Evolutionary conservation across 2,888 invertebrate species (phyloP), one percentile per base, ranked within the genome.

Genomic region (Melolontha melolontha): DNA sequence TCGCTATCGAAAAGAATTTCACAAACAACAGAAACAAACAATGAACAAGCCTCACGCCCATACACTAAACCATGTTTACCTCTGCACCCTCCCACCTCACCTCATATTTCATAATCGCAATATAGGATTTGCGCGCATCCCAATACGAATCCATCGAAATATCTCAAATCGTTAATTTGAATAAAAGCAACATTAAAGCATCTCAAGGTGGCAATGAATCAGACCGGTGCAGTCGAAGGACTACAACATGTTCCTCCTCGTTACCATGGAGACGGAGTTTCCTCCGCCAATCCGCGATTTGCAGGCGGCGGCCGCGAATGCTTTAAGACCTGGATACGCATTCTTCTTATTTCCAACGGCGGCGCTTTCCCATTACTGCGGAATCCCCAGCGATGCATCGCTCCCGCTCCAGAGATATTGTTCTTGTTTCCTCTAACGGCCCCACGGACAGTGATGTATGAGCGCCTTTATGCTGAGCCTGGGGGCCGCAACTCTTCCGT

Each of bases 181-280:
- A 83, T 82, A 82, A 83, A 82, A 80, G 81, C 81, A 82, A 83
- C 82, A 82, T 83, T 83, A 83, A 81, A 82, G 81, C 81, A 82
- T 83, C 83, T 83, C 83, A 82, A 83, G 83, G 83, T 82, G 83
- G 81, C 80, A 77, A 82, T 83, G 82, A 83, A 83, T 83, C 83
- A 83, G 77, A 76, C 75, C 75, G 76, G 77, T 75, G 79, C 79
- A 78, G 77, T 77, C 78, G 79, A 79, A 77, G 75, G 79, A 75
- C 76, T 77, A 75, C 79, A 75, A 78, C 78, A 77, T 78, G 79
- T 81, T 79, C 81, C 80, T 80, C 81, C 80, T 80, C 77, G 83
- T 84, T 81, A 77, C 83, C 81, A 78, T 80, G 82, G 82, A 73
- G 76, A 84, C 83, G 76, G 74, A 72, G 72, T 72, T 76, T 76